phyloP scores from a whole-genome alignment of 2,797 vertebrate genomes.

The Apogon hyalosoma region DNA sequence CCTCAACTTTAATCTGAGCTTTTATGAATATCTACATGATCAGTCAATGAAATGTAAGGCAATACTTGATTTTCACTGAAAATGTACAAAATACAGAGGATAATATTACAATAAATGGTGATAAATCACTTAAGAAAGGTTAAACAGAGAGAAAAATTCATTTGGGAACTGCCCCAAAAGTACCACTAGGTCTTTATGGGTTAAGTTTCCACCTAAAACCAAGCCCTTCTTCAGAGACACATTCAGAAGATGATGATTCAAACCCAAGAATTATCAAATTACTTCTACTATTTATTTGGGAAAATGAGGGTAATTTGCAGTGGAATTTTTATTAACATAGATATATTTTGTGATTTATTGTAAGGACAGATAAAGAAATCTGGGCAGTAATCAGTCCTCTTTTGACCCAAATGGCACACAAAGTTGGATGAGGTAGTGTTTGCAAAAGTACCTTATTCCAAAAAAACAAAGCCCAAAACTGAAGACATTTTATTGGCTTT shows the following conservation, averaged over 20 bases:
- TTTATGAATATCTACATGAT: too few species aligned
- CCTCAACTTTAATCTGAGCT: too few species aligned
- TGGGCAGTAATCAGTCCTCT: background rate
- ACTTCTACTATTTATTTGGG: background rate
- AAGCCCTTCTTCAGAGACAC: too few species aligned
- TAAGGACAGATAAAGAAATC: background rate
- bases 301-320: background rate
- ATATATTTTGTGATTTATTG: constrained; percentile 1
- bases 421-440: background rate
- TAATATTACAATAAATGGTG: too few species aligned
- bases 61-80: too few species aligned
- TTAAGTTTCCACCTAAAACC: too few species aligned
- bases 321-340: background rate
- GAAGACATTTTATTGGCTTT: constrained; percentile 3
- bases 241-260: background rate
- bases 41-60: too few species aligned
- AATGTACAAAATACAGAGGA: too few species aligned
- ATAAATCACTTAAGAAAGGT: too few species aligned
- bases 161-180: too few species aligned
- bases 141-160: too few species aligned
- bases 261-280: background rate
- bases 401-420: background rate
- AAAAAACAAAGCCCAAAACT: background rate
- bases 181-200: too few species aligned
- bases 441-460: background rate